Evolutionary conservation across 1,140 invertebrate genomes (phyloP).

Genomic region (Rhynchophorus ferrugineus): DNA sequence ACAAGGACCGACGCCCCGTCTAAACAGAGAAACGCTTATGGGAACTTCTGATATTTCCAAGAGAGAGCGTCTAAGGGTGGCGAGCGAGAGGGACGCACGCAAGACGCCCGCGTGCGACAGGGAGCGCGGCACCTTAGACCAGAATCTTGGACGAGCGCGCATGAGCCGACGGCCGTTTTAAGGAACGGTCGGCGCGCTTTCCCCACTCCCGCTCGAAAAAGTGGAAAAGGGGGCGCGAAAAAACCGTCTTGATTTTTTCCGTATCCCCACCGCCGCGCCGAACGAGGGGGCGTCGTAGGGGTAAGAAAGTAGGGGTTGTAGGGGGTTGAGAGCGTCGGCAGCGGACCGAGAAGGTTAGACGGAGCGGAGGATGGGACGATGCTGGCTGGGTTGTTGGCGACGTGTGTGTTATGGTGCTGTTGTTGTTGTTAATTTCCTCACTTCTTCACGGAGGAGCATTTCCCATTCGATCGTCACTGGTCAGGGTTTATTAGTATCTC

Average conservation of each 20-base stretch:
- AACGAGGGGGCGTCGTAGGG: constrained; percentile 15
- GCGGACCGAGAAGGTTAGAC: too few relatives aligned
- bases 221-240: constrained; percentile 28
- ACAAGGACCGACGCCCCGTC: constrained; percentile 24
- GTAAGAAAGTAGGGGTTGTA: constrained; percentile 24
- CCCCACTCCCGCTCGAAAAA: constrained; percentile 28
- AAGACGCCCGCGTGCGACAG: constrained; percentile 29
- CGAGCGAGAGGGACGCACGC: constrained; percentile 26
- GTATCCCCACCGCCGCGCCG: constrained; percentile 22
- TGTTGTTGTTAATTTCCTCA: neutral
- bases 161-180: constrained; percentile 34
- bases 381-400: neutral
- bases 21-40: constrained; percentile 28
- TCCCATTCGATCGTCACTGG: too few relatives aligned
- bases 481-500: too few relatives aligned
- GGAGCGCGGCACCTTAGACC: constrained; percentile 37
- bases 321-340: constrained; percentile 15
- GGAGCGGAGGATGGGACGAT: too few relatives aligned
- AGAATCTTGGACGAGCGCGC: constrained; percentile 36
- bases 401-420: constrained; percentile 4
- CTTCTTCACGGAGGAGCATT: too few relatives aligned
- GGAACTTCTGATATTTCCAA: constrained; percentile 31
- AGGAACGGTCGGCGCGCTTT: constrained; percentile 32
- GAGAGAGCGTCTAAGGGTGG: constrained; percentile 34
- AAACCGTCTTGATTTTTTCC: constrained; percentile 34